Evolutionary conservation across 2,797 vertebrate species (phyloP).

Genomic region (Phaenicophaeus curvirostris): DNA sequence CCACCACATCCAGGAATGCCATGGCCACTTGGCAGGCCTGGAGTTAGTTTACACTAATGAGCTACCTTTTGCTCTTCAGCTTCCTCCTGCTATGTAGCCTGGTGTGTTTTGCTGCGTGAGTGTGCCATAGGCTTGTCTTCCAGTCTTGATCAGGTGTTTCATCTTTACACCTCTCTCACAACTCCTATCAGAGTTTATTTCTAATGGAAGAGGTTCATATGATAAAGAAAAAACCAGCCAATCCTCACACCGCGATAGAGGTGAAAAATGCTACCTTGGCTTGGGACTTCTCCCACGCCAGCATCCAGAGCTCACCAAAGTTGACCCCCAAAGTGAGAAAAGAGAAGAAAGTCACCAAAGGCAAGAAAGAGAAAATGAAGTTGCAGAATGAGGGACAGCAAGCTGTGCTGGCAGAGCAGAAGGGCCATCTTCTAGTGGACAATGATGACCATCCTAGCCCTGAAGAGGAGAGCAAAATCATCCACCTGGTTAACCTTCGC

Average conservation of each 20-base stretch:
- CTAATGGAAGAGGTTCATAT: conserved; percentile 91
- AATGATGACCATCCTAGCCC: conserved; percentile 79
- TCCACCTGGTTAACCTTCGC: conserved; percentile 78
- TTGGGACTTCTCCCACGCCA: conserved; percentile 89
- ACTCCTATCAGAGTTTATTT: conserved; percentile 92
- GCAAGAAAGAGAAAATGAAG: conserved; percentile 79
- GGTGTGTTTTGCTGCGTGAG: conserved; percentile 85
- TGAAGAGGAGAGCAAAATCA: conserved; percentile 80
- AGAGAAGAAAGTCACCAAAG: conserved; percentile 75
- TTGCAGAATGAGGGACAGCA: conserved; percentile 75
- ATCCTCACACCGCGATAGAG: conserved; percentile 86
- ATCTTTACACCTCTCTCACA: conserved; percentile 88
- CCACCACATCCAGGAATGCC: conserved; percentile 59
- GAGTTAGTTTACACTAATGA: conserved; percentile 82
- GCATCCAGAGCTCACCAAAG: conserved; percentile 88
- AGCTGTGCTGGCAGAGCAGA: conserved; percentile 82
- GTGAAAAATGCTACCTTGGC: conserved; percentile 88
- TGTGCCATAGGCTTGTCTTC: conserved; percentile 82
- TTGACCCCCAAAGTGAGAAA: conserved; percentile 84
- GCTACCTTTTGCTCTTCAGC: conserved; percentile 86
- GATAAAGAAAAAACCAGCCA: conserved; percentile 84
- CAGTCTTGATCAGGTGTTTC: conserved; percentile 85
- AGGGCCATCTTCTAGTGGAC: conserved; percentile 85
- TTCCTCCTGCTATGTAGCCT: conserved; percentile 83
- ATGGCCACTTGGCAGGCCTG: conserved; percentile 56